Percentiles rank a stretch among this genome's conserved stretches.
Conservation (phyloP, 2,888 invertebrate genomes). For the Orthonychiurus folsomi region DNA sequence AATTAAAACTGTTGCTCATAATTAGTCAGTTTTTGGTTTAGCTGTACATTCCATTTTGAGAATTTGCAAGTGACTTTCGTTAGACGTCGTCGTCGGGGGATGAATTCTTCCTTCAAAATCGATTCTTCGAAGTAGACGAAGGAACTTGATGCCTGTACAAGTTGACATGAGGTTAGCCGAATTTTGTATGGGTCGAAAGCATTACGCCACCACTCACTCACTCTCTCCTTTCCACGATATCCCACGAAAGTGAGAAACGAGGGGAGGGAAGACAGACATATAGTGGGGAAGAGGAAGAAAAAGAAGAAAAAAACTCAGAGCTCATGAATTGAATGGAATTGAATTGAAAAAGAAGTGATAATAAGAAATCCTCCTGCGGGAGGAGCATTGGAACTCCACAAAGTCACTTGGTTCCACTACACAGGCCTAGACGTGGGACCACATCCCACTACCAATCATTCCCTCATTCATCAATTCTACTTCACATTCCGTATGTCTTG, state of each 20-base stretch:
- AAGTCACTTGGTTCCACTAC: no score
- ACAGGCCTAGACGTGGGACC: no score
- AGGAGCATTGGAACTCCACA: no score
- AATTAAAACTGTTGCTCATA: no score
- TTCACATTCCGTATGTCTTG: background rate
- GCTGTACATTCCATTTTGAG: no score
- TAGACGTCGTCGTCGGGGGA: no score
- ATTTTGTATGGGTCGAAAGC: background rate
- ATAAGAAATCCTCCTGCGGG: background rate
- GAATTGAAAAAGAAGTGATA: conserved; percentile 1
- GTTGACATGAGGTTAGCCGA: background rate
- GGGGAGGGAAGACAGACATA: background rate
- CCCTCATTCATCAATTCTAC: background rate
- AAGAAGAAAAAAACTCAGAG: background rate
- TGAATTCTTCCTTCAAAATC: no score
- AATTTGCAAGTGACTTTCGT: no score
- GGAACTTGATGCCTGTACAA: background rate
- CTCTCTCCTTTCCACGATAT: no score
- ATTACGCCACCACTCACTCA: background rate
- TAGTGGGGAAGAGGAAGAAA: background rate
- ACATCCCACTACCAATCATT: no score
- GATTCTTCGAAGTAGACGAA: background rate
- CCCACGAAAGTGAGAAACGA: no score
- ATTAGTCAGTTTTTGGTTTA: no score
- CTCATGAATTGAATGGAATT: background rate